phyloP scores from a whole-genome alignment of 2,797 vertebrate genomes.

The Otus scops region DNA sequence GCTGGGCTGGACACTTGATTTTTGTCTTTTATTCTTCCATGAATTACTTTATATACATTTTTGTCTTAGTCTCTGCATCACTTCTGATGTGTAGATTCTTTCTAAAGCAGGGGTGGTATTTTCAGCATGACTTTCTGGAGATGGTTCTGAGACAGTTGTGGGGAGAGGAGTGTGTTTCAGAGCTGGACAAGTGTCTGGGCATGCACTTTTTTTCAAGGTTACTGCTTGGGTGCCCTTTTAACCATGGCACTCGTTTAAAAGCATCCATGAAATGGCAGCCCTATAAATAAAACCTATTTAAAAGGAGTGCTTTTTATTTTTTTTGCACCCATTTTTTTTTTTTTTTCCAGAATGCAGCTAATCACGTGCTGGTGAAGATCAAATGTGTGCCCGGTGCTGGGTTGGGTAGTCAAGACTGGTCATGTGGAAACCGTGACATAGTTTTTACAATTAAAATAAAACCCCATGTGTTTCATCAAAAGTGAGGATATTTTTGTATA shows the following conservation, averaged over 20 bases:
- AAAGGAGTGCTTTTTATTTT: background rate
- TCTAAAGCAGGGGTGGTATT: background rate
- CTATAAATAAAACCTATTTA: rapidly evolving
- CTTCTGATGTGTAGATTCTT: background rate
- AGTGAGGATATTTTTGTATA: background rate
- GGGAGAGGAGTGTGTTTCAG: background rate
- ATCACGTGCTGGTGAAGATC: background rate
- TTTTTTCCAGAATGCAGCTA: background rate
- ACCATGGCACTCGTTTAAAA: background rate
- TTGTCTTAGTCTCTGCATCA: background rate
- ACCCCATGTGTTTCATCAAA: rapidly evolving
- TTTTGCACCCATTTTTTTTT: background rate
- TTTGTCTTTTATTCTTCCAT: background rate
- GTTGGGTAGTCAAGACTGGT: background rate
- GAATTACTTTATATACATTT: background rate
- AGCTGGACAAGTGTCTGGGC: background rate
- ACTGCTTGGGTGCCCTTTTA: background rate
- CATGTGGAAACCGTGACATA: rapidly evolving
- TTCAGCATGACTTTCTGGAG: background rate
- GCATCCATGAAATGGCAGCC: background rate
- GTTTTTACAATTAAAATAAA: background rate
- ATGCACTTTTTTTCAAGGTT: rapidly evolving
- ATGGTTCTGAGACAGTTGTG: background rate
- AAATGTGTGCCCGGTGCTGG: background rate
- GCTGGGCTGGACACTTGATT: rapidly evolving